phyloP scores from a whole-genome alignment of 2,888 invertebrate genomes.

The Limenitis camilla region DNA sequence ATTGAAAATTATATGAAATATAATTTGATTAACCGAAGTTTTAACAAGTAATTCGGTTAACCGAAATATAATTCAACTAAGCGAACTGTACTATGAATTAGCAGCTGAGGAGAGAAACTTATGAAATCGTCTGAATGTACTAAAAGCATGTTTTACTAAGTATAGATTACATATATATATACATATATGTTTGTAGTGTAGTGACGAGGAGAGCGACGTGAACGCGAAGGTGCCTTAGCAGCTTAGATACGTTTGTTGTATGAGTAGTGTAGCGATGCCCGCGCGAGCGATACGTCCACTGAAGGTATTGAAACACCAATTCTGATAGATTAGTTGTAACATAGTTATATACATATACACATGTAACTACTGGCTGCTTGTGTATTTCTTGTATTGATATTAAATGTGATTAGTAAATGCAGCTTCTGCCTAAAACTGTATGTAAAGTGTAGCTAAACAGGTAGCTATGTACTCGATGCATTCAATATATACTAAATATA shows the following conservation, averaged over 20 bases:
- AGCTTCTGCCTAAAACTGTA: too few relatives aligned
- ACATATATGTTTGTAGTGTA: constrained; percentile 5
- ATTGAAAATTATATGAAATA: too few relatives aligned
- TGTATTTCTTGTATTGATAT: background rate
- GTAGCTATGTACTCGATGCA: too few relatives aligned
- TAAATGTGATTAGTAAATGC: too few relatives aligned
- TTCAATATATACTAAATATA: too few relatives aligned
- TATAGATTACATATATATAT: background rate
- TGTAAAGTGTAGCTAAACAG: too few relatives aligned
- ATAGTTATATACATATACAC: constrained; percentile 9
- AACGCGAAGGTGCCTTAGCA: constrained; percentile 25
- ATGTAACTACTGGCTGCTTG: background rate
- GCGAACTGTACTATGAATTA: background rate
- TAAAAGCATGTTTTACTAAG: constrained; percentile 8
- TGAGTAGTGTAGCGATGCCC: constrained; percentile 41
- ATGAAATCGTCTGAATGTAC: constrained; percentile 1
- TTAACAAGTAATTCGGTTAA: background rate
- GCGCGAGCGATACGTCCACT: constrained; percentile 66
- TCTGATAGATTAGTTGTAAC: constrained; percentile 40
- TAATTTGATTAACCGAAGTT: too few relatives aligned
- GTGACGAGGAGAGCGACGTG: background rate
- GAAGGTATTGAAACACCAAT: constrained; percentile 70
- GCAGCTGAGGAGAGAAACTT: background rate
- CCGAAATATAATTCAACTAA: background rate
- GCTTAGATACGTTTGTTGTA: too few relatives aligned